Percentiles rank a stretch among this genome's conserved stretches.
Conservation (phyloP, 2,113 vertebrate species). For the Carassius auratus region DNA sequence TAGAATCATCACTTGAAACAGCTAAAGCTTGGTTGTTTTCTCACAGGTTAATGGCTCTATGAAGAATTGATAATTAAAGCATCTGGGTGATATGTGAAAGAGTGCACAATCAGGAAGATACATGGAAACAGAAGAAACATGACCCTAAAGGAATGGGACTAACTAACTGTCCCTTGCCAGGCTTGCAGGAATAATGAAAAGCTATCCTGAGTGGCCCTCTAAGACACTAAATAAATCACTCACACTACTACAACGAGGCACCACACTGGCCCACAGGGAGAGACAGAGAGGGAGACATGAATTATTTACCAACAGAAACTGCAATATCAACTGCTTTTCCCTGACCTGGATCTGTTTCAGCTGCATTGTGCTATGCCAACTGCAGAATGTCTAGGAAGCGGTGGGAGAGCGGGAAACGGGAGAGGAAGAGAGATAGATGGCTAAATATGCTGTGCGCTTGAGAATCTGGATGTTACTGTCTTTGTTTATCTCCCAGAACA, state of each 20-base stretch:
- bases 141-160: constrained; percentile 37
- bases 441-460: constrained; percentile 8
- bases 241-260: constrained; percentile 43
- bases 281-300: constrained; percentile 42
- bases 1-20: constrained; percentile 33
- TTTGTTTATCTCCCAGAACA: constrained; percentile 3
- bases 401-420: background rate
- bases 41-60: constrained; percentile 25
- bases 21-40: constrained; percentile 1
- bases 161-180: constrained; percentile 44
- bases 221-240: constrained; percentile 58
- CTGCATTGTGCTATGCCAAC: constrained; percentile 31
- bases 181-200: constrained; percentile 51
- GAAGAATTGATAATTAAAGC: constrained; percentile 31
- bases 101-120: constrained; percentile 4
- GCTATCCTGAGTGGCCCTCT: constrained; percentile 41
- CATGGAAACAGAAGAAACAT: constrained; percentile 5
- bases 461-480: constrained; percentile 14
- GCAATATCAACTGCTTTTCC: constrained; percentile 52
- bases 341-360: constrained; percentile 7
- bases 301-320: constrained; percentile 60
- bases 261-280: constrained; percentile 30
- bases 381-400: background rate
- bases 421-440: background rate
- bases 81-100: constrained; percentile 17